Conservation (phyloP, 1,140 invertebrate genomes). For the Cydia strobilella region DNA sequence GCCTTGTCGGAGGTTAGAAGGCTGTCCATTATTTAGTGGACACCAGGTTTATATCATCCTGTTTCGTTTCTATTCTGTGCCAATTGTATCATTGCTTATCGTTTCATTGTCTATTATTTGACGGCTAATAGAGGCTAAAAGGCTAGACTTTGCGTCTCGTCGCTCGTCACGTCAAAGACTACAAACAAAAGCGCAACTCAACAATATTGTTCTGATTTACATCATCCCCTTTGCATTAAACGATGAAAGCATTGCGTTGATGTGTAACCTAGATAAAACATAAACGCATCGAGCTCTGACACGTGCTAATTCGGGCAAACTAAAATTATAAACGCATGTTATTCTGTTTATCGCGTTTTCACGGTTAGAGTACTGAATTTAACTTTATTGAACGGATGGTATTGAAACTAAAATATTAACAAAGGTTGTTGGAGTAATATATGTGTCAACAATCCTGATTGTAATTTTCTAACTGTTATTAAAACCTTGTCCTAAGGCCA, state of each 20-base stretch:
- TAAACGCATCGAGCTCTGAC: constrained; percentile 1
- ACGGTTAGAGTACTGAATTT: constrained; percentile 9
- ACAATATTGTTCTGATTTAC: not conserved
- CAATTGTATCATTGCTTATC: too few relatives aligned
- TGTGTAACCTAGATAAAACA: constrained; percentile 4
- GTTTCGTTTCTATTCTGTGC: not conserved
- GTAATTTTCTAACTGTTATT: too few relatives aligned
- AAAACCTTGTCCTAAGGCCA: too few relatives aligned
- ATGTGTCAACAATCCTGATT: too few relatives aligned
- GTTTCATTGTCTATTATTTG: too few relatives aligned
- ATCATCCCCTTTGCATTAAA: not conserved
- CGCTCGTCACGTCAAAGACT: not conserved
- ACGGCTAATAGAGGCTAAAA: too few relatives aligned
- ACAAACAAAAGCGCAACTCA: not conserved
- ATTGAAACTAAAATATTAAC: too few relatives aligned
- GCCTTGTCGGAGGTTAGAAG: too few relatives aligned
- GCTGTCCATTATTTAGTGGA: too few relatives aligned
- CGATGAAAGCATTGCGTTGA: not conserved
- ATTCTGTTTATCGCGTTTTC: constrained; percentile 5
- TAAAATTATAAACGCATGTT: constrained; percentile 11
- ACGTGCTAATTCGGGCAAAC: constrained; percentile 9
- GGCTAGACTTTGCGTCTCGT: not conserved
- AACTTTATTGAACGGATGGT: not conserved
- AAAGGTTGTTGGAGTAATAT: too few relatives aligned
- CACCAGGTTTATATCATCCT: too few relatives aligned